A percentile compares a stretch with the other conserved stretches of the same genome.
Evolutionary conservation across 2,797 vertebrate genomes (phyloP).

Genomic region (Pelodytes ibericus): DNA sequence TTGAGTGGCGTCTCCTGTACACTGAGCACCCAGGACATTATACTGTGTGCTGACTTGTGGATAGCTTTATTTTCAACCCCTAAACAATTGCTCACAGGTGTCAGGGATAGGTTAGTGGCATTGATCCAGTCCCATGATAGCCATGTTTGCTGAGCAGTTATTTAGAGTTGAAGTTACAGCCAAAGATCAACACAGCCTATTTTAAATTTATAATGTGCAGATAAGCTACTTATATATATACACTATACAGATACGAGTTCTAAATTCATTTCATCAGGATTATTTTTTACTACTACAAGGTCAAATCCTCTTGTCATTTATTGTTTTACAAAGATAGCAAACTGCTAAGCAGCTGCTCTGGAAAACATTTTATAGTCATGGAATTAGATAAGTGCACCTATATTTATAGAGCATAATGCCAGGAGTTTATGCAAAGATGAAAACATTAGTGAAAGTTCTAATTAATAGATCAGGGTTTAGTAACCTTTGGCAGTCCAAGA

Average conservation of each 20-base stretch:
- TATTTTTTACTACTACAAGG: slow-evolving; percentile 31
- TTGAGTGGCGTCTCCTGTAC: too few species aligned
- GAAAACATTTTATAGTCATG: slow-evolving; percentile 2
- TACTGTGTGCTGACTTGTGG: too few species aligned
- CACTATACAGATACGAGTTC: not conserved
- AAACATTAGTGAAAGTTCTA: not conserved
- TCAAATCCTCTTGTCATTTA: slow-evolving; percentile 13
- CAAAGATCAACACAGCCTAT: not conserved
- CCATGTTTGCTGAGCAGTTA: slow-evolving; percentile 20
- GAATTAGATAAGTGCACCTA: not conserved
- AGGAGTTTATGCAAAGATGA: not conserved
- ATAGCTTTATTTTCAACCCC: too few species aligned
- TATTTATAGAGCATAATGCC: not conserved
- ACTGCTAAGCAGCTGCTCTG: not conserved
- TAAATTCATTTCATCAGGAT: not conserved
- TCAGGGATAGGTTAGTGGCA: too few species aligned
- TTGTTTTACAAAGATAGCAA: not conserved
- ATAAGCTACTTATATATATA: not conserved
- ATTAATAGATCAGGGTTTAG: too few species aligned
- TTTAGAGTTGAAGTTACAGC: slow-evolving; percentile 21
- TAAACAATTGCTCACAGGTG: too few species aligned
- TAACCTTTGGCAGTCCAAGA: too few species aligned
- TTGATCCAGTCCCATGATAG: too few species aligned
- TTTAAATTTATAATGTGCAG: not conserved
- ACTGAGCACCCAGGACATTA: too few species aligned